Evolutionary conservation across 2,888 invertebrate genomes (phyloP), one percentile per base, ranked within the genome.

Genomic region (Bimastos eiseni): DNA sequence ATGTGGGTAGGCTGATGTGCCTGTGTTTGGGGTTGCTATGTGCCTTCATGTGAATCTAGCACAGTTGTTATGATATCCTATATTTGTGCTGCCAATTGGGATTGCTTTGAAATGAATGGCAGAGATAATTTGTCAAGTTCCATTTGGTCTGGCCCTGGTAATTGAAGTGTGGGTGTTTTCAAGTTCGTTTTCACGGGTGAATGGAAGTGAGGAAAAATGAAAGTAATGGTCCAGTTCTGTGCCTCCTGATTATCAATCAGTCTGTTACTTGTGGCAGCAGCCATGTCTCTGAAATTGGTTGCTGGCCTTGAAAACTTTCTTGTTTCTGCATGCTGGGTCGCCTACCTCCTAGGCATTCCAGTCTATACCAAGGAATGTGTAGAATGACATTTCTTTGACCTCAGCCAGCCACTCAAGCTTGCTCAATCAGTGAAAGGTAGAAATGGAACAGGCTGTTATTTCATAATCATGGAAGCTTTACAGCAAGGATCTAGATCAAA

Each of bases 181-280:
- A 70, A 70, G 70, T 70, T n/a, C 70, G n/a, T 70, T 70, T 70
- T 70, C 70, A 70, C n/a, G 70, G 70, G n/a, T 70, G 70, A 70
- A 70, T 70, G 11, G 70, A 70, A 30, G 70, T n/a, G 70, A 30
- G 70, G 70, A 70, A n/a, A 70, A 70, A 70, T n/a, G 70, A 70
- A 70, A 70, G 70, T 70, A n/a, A 70, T 70, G 70, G 70, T n/a
- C 70, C 70, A 70, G 70, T 70, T 70, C 3, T 70, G 70, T 70
- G 70, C 4, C n/a, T 70, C n/a, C 30, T n/a, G 70, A 70, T 70
- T n/a, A 70, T 70, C 70, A 70, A 70, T 70, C 70, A 70, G 70
- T 70, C 70, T n/a, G 70, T 6, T 70, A 8, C 70, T 6, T n/a
- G 70, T 70, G 30, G 70, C 30, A 11, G 30, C 30, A 11, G 30